Evolutionary conservation across 2,888 invertebrate species (phyloP).

Genomic region (Ariolimax columbianus): DNA sequence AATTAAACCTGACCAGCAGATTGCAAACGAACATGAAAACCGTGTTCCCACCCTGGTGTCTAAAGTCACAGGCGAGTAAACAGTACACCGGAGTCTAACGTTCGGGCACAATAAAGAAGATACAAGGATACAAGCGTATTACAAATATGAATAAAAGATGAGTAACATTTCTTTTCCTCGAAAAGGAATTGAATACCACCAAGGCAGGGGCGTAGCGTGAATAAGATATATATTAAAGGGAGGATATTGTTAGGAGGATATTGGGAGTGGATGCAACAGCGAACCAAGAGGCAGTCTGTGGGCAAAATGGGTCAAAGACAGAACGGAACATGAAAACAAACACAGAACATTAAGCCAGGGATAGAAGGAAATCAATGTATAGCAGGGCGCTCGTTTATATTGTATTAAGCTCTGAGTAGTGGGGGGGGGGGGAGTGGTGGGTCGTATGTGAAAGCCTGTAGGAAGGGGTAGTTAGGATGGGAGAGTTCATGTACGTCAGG

Average conservation of each 20-base stretch:
- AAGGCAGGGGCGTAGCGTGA: neutral
- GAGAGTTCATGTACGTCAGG: neutral
- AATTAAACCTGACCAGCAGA: neutral
- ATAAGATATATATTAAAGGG: neutral
- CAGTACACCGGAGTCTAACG: neutral
- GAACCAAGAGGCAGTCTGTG: slow-evolving; percentile 23
- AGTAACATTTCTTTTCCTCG: neutral
- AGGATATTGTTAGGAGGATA: neutral
- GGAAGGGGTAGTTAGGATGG: neutral
- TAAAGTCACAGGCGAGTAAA: neutral
- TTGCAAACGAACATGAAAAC: neutral
- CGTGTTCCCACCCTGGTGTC: neutral
- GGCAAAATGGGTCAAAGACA: slow-evolving; percentile 29
- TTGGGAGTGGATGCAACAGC: neutral
- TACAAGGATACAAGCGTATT: neutral
- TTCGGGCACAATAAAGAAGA: too few species aligned
- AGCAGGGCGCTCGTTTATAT: slow-evolving; percentile 14
- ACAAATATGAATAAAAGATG: neutral
- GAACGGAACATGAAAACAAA: slow-evolving; percentile 39
- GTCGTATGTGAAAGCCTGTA: neutral
- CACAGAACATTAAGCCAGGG: slow-evolving; percentile 30
- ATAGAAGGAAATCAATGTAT: neutral
- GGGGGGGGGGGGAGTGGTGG: neutral
- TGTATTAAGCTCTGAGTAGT: neutral
- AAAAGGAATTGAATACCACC: slow-evolving; percentile 21